Percentiles rank a stretch among this genome's conserved stretches.
Conservation (phyloP, 1,140 invertebrate genomes). For the Belonocnema kinseyi region DNA sequence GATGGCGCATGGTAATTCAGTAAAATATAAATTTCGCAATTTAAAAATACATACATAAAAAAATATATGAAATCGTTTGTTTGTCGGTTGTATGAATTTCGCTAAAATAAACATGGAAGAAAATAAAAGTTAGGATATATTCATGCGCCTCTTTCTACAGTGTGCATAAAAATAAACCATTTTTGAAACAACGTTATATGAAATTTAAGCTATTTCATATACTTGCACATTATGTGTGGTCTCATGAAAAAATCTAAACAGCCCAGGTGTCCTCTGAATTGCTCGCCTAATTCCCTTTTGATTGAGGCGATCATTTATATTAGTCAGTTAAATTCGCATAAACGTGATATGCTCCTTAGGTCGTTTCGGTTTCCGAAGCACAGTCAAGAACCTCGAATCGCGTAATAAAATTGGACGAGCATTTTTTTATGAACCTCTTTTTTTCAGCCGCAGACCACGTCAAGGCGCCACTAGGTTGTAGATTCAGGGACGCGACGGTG, state of each 20-base stretch:
- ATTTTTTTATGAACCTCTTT: constrained; percentile 24
- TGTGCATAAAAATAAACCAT: too few species aligned
- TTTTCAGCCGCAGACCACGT: neutral
- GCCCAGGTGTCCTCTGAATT: neutral
- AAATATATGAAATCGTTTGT: too few species aligned
- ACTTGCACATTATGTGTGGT: neutral
- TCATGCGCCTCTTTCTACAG: too few species aligned
- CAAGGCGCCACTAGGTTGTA: constrained; percentile 6
- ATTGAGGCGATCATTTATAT: constrained; percentile 18
- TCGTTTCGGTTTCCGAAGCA: constrained; percentile 18
- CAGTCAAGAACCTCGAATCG: constrained; percentile 1
- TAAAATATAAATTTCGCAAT: too few species aligned
- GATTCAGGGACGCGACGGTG: neutral
- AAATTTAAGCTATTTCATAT: neutral
- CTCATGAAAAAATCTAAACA: neutral
- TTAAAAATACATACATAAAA: too few species aligned
- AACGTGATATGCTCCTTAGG: constrained; percentile 3
- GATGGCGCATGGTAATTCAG: too few species aligned
- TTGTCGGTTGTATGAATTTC: too few species aligned
- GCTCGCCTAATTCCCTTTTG: constrained; percentile 5
- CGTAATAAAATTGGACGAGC: constrained; percentile 13
- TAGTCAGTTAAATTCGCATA: constrained; percentile 17
- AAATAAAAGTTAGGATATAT: too few species aligned
- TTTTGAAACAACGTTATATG: too few species aligned
- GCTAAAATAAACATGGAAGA: too few species aligned